phyloP scores from a whole-genome alignment of 1,140 invertebrate species.

The Portunus trituberculatus region DNA sequence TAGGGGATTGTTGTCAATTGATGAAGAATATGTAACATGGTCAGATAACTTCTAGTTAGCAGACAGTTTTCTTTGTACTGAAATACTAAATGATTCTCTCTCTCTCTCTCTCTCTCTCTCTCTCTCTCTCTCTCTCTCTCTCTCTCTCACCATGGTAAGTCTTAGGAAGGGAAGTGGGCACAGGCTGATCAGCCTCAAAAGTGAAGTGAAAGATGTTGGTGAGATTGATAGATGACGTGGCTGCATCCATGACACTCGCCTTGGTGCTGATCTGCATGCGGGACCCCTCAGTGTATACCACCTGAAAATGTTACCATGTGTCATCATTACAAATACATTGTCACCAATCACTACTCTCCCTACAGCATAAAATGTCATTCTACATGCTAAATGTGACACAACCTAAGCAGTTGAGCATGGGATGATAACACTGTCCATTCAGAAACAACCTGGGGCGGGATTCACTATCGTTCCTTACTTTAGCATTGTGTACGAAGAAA shows the following conservation, averaged over 20 bases:
- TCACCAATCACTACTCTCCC: neutral
- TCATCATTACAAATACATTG: neutral
- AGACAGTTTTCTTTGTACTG: no score
- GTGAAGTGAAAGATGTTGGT: constrained; percentile 91
- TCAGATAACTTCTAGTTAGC: no score
- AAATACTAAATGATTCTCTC: no score
- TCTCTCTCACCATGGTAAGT: constrained; percentile 85
- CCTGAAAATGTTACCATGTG: constrained; percentile 80
- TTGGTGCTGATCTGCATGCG: constrained; percentile 86
- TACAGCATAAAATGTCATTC: constrained; percentile 16
- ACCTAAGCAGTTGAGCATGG: no score
- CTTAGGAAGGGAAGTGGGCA: constrained; percentile 85
- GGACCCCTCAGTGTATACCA: constrained; percentile 86
- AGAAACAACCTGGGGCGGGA: no score
- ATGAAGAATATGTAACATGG: no score
- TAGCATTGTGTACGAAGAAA: no score
- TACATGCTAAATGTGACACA: neutral
- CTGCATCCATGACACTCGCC: constrained; percentile 86
- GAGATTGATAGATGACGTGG: constrained; percentile 83
- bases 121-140: no score
- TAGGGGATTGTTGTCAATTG: no score
- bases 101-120: no score
- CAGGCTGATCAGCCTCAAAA: constrained; percentile 83
- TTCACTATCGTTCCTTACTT: no score
- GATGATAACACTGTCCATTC: no score